Conservation (phyloP, 2,888 invertebrate species). For the Choristoneura rosaceana region DNA sequence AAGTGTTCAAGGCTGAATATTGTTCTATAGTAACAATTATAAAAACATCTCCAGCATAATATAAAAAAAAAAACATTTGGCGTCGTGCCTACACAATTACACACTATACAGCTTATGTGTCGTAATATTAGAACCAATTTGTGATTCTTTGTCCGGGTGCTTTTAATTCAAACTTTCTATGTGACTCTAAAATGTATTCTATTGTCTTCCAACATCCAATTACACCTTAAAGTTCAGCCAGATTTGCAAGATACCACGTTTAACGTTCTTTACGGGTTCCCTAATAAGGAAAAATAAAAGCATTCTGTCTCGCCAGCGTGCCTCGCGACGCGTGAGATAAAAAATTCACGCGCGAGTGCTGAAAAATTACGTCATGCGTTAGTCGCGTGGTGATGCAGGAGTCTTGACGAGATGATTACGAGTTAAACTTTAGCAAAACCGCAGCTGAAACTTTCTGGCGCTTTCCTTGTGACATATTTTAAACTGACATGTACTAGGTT, state of each 20-base stretch:
- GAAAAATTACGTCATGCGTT: slow-evolving; percentile 30
- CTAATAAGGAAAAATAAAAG: slow-evolving; percentile 35
- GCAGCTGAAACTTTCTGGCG: not conserved
- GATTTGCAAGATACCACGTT: slow-evolving; percentile 7
- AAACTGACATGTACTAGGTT: too few relatives aligned
- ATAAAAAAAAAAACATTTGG: too few relatives aligned
- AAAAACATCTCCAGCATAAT: not conserved
- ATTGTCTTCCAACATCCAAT: slow-evolving; percentile 1
- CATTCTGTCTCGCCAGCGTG: slow-evolving; percentile 10
- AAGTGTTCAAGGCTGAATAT: not conserved
- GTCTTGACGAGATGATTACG: not conserved
- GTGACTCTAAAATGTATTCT: not conserved
- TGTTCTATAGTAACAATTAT: not conserved
- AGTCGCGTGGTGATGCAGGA: slow-evolving; percentile 14
- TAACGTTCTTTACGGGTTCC: slow-evolving; percentile 11
- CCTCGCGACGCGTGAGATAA: slow-evolving; percentile 10
- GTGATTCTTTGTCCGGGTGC: too few relatives aligned
- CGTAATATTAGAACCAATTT: too few relatives aligned
- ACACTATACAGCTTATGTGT: too few relatives aligned
- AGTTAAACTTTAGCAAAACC: not conserved
- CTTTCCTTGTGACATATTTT: not conserved
- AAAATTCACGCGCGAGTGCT: slow-evolving; percentile 31
- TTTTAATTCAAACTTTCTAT: not conserved
- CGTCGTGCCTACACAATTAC: too few relatives aligned
- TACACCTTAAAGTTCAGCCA: not conserved